Evolutionary conservation across 64 coral and sea anemone species (phyloP), one percentile per base, ranked within the genome.

Genomic region (Porites lutea): DNA sequence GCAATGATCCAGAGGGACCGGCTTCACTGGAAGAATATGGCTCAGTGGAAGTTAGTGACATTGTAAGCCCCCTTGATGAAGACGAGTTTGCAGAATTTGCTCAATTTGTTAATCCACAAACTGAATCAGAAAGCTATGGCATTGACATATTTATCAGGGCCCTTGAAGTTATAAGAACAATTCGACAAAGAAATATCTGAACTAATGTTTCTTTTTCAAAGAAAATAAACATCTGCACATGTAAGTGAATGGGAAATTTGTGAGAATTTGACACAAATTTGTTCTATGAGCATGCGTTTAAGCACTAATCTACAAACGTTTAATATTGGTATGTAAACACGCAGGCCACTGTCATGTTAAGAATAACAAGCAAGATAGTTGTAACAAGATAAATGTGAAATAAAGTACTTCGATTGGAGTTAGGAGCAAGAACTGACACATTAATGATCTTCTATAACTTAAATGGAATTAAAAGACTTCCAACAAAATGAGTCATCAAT

Each of bases 261-360:
- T 76, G 73, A 76, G 73, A 76, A 76, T 76, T 76, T 76, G 73
- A 76, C 73, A 76, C 73, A 76, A 76, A 76, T 76, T 76, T 76
- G 73, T 45, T 76, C 47, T 76, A 76, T 51, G 73, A 76, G 46
- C 64, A 50, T 76, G 73, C 73, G 73, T 76, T 76, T 76, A 14
- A 76, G 73, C 73, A 76, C 73, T 76, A 76, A 76, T 48, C 6
- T 76, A 14, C 45, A 76, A 76, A 76, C 45, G 73, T 76, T 76
- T 76, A 76, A 76, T 76, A 76, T 76, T 76, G 73, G 44, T 76
- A 50, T 76, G 73, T 76, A 76, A 76, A 76, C 73, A 76, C 45
- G 3, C 47, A 27, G 44, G 71, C 20, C 71, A 73, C 71, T 73
- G 64, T 66, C 7, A 66, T 66, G 64, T 66, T 13, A 66, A 66